Percentiles rank a stretch among this genome's conserved stretches.
These are phyloP conservation scores for Apotomis turbidana DNA, from an alignment of 2,888 invertebrate genomes.

Conservation along the genomic window DNA sequence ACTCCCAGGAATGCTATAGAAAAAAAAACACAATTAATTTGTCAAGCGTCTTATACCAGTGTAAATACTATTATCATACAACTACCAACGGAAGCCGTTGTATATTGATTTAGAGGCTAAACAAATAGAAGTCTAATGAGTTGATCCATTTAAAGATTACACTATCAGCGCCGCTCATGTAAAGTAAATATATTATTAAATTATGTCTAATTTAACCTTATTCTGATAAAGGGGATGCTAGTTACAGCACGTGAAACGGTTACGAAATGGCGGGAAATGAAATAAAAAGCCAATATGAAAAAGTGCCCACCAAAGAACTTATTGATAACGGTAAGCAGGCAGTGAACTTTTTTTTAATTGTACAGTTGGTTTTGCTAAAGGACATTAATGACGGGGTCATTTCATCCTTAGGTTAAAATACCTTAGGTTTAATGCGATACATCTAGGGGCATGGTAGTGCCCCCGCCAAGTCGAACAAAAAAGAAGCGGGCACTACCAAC, in stretches of 20 bases:
- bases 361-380: too few species aligned
- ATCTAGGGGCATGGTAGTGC: too few species aligned
- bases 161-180: not conserved
- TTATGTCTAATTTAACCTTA: not conserved
- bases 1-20: too few species aligned
- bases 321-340: conserved; percentile 29
- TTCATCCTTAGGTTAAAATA: too few species aligned
- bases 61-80: not conserved
- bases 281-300: conserved; percentile 46
- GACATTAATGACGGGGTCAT: too few species aligned
- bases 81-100: not conserved
- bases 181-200: too few species aligned
- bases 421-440: too few species aligned
- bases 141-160: not conserved
- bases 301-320: conserved; percentile 47
- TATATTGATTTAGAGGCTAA: not conserved
- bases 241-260: too few species aligned
- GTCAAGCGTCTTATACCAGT: not conserved
- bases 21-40: too few species aligned
- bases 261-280: conserved; percentile 22
- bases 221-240: not conserved
- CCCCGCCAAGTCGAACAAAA: too few species aligned
- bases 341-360: too few species aligned
- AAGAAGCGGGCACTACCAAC: too few species aligned
- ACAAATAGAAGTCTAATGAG: not conserved